Conservation (phyloP, 2,113 vertebrate species). For the Mystacornis crossleyi region DNA sequence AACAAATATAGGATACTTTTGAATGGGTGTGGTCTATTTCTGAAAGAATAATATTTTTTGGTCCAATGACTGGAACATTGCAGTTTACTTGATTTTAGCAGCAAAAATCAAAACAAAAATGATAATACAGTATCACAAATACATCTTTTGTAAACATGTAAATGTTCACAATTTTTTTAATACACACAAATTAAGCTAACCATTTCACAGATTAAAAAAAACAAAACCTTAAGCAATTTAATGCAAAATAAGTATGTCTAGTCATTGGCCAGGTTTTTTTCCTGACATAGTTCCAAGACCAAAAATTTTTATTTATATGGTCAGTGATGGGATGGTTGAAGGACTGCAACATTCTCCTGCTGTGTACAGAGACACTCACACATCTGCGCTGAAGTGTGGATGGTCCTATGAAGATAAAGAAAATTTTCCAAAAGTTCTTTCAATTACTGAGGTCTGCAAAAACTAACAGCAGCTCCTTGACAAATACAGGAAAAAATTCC, state of each 20-base stretch:
- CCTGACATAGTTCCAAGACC: background rate
- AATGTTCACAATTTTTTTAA: background rate
- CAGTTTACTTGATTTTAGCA: background rate
- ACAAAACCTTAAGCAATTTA: background rate
- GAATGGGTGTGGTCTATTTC: background rate
- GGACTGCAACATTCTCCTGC: background rate
- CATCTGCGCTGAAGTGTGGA: background rate
- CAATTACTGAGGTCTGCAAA: background rate
- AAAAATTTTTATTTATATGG: background rate
- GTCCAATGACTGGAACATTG: background rate
- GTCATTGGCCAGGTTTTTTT: background rate
- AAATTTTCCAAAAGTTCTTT: background rate
- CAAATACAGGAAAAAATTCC: background rate
- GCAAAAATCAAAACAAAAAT: background rate
- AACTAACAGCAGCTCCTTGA: background rate
- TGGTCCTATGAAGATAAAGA: background rate
- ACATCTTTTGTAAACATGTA: background rate
- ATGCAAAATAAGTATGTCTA: background rate
- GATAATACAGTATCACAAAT: background rate
- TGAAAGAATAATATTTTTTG: background rate
- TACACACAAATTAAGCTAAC: background rate
- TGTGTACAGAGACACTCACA: background rate
- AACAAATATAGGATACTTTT: background rate
- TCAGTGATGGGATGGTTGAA: background rate
- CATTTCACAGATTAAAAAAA: background rate